phyloP scores from a whole-genome alignment of 2,888 invertebrate genomes.

The Germaria angustata region DNA sequence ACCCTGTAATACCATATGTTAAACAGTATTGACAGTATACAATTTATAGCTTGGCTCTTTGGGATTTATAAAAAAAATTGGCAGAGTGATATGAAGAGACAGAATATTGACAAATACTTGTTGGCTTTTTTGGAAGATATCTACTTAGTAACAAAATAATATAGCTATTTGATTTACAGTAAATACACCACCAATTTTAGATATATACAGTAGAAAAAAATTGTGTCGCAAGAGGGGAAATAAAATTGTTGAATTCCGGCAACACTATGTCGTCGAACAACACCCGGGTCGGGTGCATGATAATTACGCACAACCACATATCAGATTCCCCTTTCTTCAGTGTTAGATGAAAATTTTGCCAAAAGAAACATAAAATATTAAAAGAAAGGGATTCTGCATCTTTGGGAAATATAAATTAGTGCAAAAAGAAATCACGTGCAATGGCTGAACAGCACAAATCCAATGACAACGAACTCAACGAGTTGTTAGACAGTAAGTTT shows the following conservation, averaged over 20 bases:
- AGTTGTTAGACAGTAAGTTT: constrained; percentile 86
- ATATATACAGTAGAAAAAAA: too few relatives aligned
- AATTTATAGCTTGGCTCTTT: too few relatives aligned
- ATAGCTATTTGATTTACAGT: too few relatives aligned
- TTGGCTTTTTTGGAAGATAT: too few relatives aligned
- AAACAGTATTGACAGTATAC: background rate
- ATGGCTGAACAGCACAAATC: constrained; percentile 75
- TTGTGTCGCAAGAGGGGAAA: background rate
- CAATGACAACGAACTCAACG: constrained; percentile 86
- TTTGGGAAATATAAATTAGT: constrained; percentile 19
- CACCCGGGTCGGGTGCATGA: constrained; percentile 34
- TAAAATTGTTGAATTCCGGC: background rate
- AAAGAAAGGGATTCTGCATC: constrained; percentile 27
- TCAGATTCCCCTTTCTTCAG: constrained; percentile 28
- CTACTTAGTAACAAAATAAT: too few relatives aligned
- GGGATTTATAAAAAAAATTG: background rate
- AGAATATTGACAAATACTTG: too few relatives aligned
- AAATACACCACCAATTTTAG: too few relatives aligned
- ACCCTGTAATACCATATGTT: constrained; percentile 11
- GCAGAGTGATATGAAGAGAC: background rate
- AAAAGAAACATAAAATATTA: background rate
- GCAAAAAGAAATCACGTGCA: constrained; percentile 52
- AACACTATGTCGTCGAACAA: constrained; percentile 23
- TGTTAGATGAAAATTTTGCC: constrained; percentile 17
- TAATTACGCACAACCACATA: constrained; percentile 41